Evolutionary conservation across 2,113 vertebrate species (phyloP).

Genomic region (Entelurus aequoreus): DNA sequence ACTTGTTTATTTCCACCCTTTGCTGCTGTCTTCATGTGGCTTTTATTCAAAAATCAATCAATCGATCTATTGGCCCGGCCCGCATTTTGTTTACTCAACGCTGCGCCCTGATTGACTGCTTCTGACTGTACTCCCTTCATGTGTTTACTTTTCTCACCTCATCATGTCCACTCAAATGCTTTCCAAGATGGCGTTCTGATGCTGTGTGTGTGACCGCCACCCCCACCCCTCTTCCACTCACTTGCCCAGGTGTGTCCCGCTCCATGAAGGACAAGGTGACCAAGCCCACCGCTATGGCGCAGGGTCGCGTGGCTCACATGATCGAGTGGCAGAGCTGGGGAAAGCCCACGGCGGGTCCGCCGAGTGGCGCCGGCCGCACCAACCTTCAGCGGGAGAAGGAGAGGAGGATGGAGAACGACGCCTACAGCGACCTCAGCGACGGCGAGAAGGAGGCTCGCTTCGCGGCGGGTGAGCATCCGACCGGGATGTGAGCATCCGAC

Average conservation of each 20-base stretch:
- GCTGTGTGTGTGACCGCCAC: conserved; percentile 20
- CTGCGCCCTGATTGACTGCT: too few relatives aligned
- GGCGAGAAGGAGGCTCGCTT: conserved; percentile 97
- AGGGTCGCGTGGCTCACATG: conserved; percentile 95
- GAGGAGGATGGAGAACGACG: conserved; percentile 84
- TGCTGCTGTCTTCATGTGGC: too few relatives aligned
- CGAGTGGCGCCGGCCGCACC: conserved; percentile 60
- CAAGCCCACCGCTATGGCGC: conserved; percentile 96
- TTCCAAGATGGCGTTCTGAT: conserved; percentile 34
- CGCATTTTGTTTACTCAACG: too few relatives aligned
- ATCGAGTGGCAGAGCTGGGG: conserved; percentile 99
- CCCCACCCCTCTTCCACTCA: conserved; percentile 7
- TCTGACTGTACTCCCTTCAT: not conserved
- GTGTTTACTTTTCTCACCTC: conserved; percentile 15
- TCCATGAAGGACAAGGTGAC: conserved; percentile 98
- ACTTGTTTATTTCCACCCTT: conserved; percentile 34
- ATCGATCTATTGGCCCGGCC: too few relatives aligned
- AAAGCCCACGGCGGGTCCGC: conserved; percentile 68
- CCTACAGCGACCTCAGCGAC: conserved; percentile 93
- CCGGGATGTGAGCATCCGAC: not conserved
- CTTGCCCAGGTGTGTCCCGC: conserved; percentile 79
- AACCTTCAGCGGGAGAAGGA: conserved; percentile 82
- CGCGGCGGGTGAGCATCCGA: conserved; percentile 78
- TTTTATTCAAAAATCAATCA: too few relatives aligned
- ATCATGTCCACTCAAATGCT: not conserved